Evolutionary conservation across 2,113 vertebrate genomes (phyloP), one percentile per base, ranked within the genome.

Genomic region (Capreolus pygargus): DNA sequence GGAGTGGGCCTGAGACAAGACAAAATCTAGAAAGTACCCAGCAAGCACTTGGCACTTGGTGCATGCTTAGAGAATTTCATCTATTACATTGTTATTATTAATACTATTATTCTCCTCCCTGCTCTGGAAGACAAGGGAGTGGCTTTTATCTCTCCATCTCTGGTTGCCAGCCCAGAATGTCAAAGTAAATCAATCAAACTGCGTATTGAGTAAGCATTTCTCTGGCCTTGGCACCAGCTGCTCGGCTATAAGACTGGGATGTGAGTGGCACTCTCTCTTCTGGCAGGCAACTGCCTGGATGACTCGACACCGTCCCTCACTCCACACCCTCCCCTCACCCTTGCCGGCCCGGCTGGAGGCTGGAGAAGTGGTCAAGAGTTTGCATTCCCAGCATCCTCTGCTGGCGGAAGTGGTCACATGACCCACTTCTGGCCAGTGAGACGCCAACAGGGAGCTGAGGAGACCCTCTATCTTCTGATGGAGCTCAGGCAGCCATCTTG

Each of bases 131-230:
- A 43, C 82, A 30, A 76, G 57, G 83, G 91, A 94, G 45, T 81
- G 74, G 83, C 76, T 92, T 96, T 91, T 94, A 97, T 97, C 97
- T 89, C 86, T 21, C 2, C 45, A 93, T 97, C 96, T 97, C 93
- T 95, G 89, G 94, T 96, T 95, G 52, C n/a, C 7, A 12, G 93
- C 96, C 92, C 93, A 91, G 96, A 93, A 93, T n/a, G 91, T 97
- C 97, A 86, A 86, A 95, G 60, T 15, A 74, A 60, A 88, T 96
- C 92, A 85, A 70, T 96, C 91, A 70, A 89, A 83, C 23, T 70
- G 93, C 70, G 6, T 92, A 90, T 83, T 96, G 96, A 95, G 96
- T 91, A 97, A 97, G 91, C 84, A 70, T 21, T 93, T 94, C 95
- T 91, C 94, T 89, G 94, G 61, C 93, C 91, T 94, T 97, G 94